Evolutionary conservation across 2,113 vertebrate species (phyloP).

Genomic region (Terrapene triunguis): DNA sequence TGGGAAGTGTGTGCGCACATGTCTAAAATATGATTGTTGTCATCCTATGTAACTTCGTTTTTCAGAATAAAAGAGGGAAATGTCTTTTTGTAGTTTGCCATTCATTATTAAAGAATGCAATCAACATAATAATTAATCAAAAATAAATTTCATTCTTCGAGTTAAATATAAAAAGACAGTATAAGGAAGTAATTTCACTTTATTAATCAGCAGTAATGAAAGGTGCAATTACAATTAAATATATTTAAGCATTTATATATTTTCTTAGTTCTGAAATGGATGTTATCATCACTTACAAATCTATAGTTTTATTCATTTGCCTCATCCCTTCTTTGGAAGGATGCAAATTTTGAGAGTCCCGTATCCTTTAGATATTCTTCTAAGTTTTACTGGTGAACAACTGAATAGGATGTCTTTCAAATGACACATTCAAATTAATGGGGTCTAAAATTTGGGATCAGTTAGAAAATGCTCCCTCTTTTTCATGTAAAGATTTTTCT

Average conservation of each 20-base stretch:
- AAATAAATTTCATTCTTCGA: neutral
- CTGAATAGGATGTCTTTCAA: neutral
- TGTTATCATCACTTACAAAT: neutral
- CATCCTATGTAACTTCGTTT: neutral
- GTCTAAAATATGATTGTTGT: neutral
- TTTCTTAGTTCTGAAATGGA: neutral
- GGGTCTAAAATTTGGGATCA: neutral
- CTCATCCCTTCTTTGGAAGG: neutral
- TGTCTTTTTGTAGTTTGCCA: neutral
- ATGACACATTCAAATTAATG: neutral
- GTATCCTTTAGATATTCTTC: neutral
- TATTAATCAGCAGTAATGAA: neutral
- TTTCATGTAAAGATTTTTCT: neutral
- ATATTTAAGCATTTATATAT: neutral
- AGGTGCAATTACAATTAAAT: neutral
- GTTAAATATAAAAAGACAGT: neutral
- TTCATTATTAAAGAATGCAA: neutral
- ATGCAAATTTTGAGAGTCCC: neutral
- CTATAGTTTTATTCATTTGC: neutral
- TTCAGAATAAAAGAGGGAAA: neutral
- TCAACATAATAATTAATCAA: neutral
- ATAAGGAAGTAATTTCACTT: neutral
- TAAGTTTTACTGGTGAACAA: neutral
- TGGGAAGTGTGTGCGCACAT: rapidly evolving
- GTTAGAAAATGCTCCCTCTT: neutral